Evolutionary conservation across 2,888 invertebrate species (phyloP), one percentile per base, ranked within the genome.

Genomic region (Oscheius onirici): DNA sequence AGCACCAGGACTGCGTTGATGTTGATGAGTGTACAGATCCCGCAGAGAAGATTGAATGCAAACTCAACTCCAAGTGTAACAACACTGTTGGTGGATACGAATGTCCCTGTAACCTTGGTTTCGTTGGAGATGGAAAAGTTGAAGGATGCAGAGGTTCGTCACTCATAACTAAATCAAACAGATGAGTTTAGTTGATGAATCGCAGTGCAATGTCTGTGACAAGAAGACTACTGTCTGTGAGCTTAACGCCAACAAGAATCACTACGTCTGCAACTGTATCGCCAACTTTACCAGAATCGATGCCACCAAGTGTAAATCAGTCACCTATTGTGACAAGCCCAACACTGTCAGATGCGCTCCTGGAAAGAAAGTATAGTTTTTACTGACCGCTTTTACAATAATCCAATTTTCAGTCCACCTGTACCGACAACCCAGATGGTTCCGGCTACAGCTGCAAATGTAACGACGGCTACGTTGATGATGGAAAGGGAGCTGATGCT

Each of bases 91-190:
- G 84, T 10, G 75, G 81, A 22, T 83, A 80, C 65, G 73, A 73
- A 13, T 85, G 85, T 70, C 72, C 72, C 11, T 85, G 85, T 68
- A 83, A 83, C 15, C 78, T 76, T 8, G 84, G 83, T 41, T 83
- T 78, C 58, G 68, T 58, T 11, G 83, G 83, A 28, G 81, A 85
- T 46, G 85, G 84, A 54, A 76, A 78, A 46, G 74, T 69, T 28
- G 3, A 15, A 20, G 54, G 41, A 5, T 84, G 84, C 69, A 65
- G 72, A 43, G 82, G 83, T 84, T 54, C 78, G 44, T n/a, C 17
- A 60, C 6, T 8, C 8, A n/a, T 2, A 17, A n/a, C 22, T 17
- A 11, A 20, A 10, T 44, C 26, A 41, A 41, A 13, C 10, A 41
- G 15, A 44, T 24, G n/a, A 2, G 52, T 26, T 52, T 66, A 66